Percentiles rank a stretch among this genome's conserved stretches.
phyloP scores from a whole-genome alignment of 2,797 vertebrate genomes.

The Pangasius larnaudii region DNA sequence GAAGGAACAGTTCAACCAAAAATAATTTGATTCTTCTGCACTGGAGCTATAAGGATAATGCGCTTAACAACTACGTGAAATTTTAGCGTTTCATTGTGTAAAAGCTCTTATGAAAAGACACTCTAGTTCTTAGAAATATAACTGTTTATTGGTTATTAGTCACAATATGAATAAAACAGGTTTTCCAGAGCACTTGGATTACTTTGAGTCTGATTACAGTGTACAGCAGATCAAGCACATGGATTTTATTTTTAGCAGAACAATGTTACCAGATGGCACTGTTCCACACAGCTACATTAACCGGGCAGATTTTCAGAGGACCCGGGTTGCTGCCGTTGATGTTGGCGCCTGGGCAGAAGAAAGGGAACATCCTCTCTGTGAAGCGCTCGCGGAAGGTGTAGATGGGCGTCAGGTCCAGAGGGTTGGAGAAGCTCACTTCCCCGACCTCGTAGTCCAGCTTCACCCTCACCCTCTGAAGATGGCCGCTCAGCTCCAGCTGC shows the following conservation, averaged over 20 bases:
- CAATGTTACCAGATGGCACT: slow-evolving; percentile 74
- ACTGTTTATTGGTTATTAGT: neutral
- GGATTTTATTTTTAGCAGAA: neutral
- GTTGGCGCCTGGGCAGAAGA: slow-evolving; percentile 83
- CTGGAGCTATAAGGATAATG: neutral
- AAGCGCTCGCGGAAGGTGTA: slow-evolving; percentile 76
- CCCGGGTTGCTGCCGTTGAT: slow-evolving; percentile 77
- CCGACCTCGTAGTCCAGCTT: slow-evolving; percentile 76
- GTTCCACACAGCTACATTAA: slow-evolving; percentile 80
- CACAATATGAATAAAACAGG: neutral
- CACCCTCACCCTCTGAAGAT: slow-evolving; percentile 71
- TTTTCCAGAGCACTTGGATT: neutral
- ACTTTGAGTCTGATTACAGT: neutral
- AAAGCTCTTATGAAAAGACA: neutral
- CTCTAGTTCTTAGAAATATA: neutral
- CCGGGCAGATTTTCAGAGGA: slow-evolving; percentile 76
- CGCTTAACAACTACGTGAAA: neutral
- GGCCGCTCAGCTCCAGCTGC: slow-evolving; percentile 56
- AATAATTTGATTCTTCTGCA: neutral
- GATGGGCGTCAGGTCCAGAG: slow-evolving; percentile 71
- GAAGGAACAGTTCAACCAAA: neutral
- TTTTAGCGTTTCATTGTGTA: neutral
- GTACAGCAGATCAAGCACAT: neutral
- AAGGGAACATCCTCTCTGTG: slow-evolving; percentile 78
- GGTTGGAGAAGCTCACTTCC: slow-evolving; percentile 76